Evolutionary conservation across 2,888 invertebrate genomes (phyloP), one percentile per base, ranked within the genome.

Genomic region (Pilophorus perplexus): DNA sequence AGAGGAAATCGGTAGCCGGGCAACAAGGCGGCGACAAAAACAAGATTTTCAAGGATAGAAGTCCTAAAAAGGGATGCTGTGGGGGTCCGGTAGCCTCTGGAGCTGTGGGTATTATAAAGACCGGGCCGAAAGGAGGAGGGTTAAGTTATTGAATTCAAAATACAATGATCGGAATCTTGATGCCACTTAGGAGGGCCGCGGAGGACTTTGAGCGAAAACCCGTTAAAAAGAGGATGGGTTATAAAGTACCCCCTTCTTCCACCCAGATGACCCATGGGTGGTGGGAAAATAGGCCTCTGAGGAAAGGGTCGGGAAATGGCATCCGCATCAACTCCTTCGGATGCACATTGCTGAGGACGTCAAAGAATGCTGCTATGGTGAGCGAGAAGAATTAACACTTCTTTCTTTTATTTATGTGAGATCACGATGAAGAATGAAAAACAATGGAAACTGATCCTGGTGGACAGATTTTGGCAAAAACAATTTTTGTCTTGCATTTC

Each of bases 91-190:
- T 52, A 52, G 52, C 28, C 52, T 23, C 25, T 18, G 50, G 46
- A 46, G 46, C 25, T 46, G 25, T 52, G 16, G 18, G 52, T 52
- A 52, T 52, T 52, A 52, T 52, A 52, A 50, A 28, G 52, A 33
- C 6, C 6, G 33, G 33, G 33, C 33, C 14, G 52, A 52, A 28
- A 52, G 28, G 55, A 55, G 22, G 37, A 38, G 55, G 37, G 16
- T 38, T 55, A 38, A 55, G 55, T 55, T 55, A 55, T 55, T 55
- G 55, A 55, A 55, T 55, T 37, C 55, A 52, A 38, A 55, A 55
- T 38, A 55, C 55, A 55, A 55, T 55, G 55, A 55, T 55, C 55
- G 55, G 55, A 55, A 55, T 55, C 55, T 55, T 55, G 55, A 55
- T 52, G 52, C 52, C 52, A 52, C 52, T 52, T 52, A 52, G 52